Evolutionary conservation across 1,140 invertebrate genomes (phyloP), one percentile per base, ranked within the genome.

Genomic region (Hesperophylax magnus): DNA sequence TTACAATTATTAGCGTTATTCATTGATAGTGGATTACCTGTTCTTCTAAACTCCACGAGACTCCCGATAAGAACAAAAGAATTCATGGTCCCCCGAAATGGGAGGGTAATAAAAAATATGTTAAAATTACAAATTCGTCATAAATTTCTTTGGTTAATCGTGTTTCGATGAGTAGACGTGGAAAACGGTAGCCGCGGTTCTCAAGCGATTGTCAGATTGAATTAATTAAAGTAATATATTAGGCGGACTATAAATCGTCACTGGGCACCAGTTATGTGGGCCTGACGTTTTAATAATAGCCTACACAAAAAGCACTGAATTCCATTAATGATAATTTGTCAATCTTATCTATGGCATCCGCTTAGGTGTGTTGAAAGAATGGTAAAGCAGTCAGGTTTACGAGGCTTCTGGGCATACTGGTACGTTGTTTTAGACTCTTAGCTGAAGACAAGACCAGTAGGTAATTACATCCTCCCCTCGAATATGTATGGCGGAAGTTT

Each of bases 111-210:
- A 52, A 27, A 52, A 27, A 67, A 24, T 52, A 65, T 63, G 69
- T 72, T 71, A 79, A 79, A 65, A 79, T 60, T 65, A 78, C 39
- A 78, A 79, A 72, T 79, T 79, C 53, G 65, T 79, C 58, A 72
- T 79, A 79, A 79, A 79, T 79, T 79, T 79, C 27, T 71, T 72
- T 72, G n/a, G 61, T 72, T 79, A 72, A 79, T 79, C 78, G 67
- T 74, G 65, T 79, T 72, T 79, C 47, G 52, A 52, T 71, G 54
- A 39, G 65, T 47, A n/a, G 53, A 79, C 34, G 69, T 52, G 47
- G 78, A 34, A 72, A 72, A 71, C 69, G 54, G 65, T 72, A 79
- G 65, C 65, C 31, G 56, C 22, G 17, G 17, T 34, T 60, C 22
- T 27, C 61, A 47, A 77, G 39, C 27, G 31, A n/a, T 60, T 60